phyloP scores from a whole-genome alignment of 2,113 vertebrate species.

The Ancistrus triradiatus region DNA sequence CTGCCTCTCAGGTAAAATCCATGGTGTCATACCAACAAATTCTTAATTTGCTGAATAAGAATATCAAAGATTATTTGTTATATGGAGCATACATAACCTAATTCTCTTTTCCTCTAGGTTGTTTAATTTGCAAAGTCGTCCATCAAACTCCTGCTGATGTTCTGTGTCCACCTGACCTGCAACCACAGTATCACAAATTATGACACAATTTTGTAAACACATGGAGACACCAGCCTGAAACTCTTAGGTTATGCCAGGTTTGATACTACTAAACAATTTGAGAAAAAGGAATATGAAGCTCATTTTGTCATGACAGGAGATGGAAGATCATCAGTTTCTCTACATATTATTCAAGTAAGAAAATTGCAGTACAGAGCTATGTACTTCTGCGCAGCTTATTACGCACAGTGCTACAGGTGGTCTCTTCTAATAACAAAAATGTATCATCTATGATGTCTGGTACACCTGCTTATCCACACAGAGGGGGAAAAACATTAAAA shows the following conservation, averaged over 20 bases:
- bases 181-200: conserved; percentile 11
- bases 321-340: not conserved
- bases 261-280: not conserved
- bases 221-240: conserved; percentile 18
- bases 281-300: not conserved
- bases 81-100: too few species aligned
- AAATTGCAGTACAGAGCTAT: not conserved
- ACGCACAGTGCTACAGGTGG: not conserved
- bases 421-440: not conserved
- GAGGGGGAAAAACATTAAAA: not conserved
- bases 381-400: not conserved
- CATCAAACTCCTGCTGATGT: conserved; percentile 32
- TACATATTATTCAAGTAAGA: not conserved
- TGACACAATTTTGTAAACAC: conserved; percentile 19
- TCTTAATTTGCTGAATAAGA: too few species aligned
- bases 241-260: conserved; percentile 32
- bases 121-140: conserved; percentile 7
- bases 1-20: conserved; percentile 28
- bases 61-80: too few species aligned
- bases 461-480: not conserved
- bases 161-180: conserved; percentile 12
- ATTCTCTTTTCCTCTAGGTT: conserved; percentile 5
- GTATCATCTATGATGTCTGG: not conserved
- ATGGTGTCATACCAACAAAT: not conserved
- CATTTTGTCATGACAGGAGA: not conserved